Evolutionary conservation across 1,140 invertebrate genomes (phyloP).

Genomic region (Sitobion miscanthi): DNA sequence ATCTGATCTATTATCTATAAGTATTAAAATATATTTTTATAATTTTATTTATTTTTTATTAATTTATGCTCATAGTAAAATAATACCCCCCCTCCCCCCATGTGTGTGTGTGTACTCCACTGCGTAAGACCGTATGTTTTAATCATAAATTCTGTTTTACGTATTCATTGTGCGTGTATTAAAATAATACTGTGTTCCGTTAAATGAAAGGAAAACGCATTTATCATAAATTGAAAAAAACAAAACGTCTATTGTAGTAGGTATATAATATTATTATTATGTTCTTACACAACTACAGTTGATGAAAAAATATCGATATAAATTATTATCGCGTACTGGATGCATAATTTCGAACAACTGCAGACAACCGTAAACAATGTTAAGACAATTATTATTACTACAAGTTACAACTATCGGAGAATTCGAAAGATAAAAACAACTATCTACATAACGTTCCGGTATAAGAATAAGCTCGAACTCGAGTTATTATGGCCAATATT

Average conservation of each 20-base stretch:
- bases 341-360: neutral
- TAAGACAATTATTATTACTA: too few relatives aligned
- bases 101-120: too few relatives aligned
- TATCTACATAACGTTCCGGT: neutral
- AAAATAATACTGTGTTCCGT: neutral
- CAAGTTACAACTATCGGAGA: neutral
- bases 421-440: neutral
- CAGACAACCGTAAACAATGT: neutral
- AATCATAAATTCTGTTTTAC: neutral
- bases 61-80: too few relatives aligned
- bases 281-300: neutral
- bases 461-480: neutral
- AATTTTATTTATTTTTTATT: too few relatives aligned
- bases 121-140: too few relatives aligned
- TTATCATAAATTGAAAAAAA: neutral
- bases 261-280: neutral
- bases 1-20: too few relatives aligned
- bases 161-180: neutral
- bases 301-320: neutral
- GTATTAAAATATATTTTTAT: too few relatives aligned
- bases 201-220: neutral
- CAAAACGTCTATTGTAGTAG: neutral
- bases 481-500: constrained; percentile 30
- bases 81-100: too few relatives aligned
- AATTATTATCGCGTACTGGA: neutral